Evolutionary conservation across 30 jellyfish, hydroid and myxozoan species (phyloP).

Genomic region (Pelagia noctiluca): DNA sequence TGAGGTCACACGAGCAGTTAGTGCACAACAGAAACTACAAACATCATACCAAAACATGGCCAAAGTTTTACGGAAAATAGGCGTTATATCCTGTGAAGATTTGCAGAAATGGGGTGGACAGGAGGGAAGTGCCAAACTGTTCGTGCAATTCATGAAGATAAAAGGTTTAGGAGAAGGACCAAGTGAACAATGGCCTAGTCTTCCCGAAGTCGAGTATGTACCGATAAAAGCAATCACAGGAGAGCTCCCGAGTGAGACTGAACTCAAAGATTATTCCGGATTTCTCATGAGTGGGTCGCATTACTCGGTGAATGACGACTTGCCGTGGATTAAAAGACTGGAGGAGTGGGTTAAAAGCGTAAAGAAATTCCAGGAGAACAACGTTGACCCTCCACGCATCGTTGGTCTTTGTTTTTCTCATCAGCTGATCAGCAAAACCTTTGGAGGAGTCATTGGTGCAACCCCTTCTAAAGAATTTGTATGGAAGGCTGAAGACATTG

Average conservation of each 20-base stretch:
- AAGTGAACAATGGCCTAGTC: background rate
- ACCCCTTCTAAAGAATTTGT: conserved; percentile 70
- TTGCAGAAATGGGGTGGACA: conserved; percentile 83
- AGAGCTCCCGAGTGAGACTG: conserved; percentile 58
- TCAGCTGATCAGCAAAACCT: conserved; percentile 87
- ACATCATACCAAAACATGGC: too few relatives aligned
- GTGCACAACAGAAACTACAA: too few relatives aligned
- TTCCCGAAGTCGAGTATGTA: conserved; percentile 36
- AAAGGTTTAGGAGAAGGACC: conserved; percentile 43
- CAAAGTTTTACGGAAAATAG: conserved; percentile 28
- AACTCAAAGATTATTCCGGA: conserved; percentile 67
- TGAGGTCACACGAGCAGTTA: too few relatives aligned
- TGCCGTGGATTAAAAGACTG: conserved; percentile 72
- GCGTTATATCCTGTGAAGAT: conserved; percentile 79
- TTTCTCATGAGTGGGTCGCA: conserved; percentile 88
- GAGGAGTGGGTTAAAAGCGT: conserved; percentile 66
- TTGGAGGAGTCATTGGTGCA: conserved; percentile 84
- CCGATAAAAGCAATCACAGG: conserved; percentile 64
- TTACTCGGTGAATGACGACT: conserved; percentile 81
- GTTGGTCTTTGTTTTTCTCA: conserved; percentile 95
- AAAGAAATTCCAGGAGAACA: conserved; percentile 36
- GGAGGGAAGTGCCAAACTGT: conserved; percentile 42
- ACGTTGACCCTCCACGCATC: conserved; percentile 57
- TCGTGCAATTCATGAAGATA: conserved; percentile 9
- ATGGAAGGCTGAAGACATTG: conserved; percentile 59